Evolutionary conservation across 1,140 invertebrate genomes (phyloP), one percentile per base, ranked within the genome.

Genomic region (Oedothorax gibbosus): DNA sequence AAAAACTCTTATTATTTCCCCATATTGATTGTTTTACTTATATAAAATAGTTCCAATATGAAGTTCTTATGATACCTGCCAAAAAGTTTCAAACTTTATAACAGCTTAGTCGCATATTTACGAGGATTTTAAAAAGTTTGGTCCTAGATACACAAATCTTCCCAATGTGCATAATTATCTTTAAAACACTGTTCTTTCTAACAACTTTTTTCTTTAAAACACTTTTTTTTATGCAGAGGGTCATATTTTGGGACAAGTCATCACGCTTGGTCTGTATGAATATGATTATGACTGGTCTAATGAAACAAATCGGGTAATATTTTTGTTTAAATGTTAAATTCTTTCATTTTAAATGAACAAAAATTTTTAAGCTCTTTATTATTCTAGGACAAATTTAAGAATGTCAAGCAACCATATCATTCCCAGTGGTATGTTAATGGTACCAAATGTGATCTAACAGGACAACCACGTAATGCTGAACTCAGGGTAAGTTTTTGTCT

Each of bases 361-460:
- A 21, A n/a, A 21, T 79, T 79, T 53, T 50, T 64, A 35, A 50
- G 0, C n/a, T 64, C 11, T 69, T 12, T 80, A 12, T 35, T 21
- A 54, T 76, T 76, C 3, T 78, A 85, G 83, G 75, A 85, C 50
- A 85, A 85, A 71, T 85, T 85, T 49, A 77, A 69, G 62, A 57
- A 77, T 65, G 50, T 69, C 20, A 83, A 81, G 35, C 89, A 89
- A 18, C 82, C 88, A 53, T 91, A 91, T 83, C 91, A 92, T 86
- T 90, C 89, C 69, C 91, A 92, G 87, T 89, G 88, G 53, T 92
- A 91, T 88, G 89, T 89, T 8, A 91, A 92, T 88, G 91, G 91
- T 8, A 88, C 89, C 10, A 89, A 89, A 75, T 92, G 91, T 90
- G 91, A 92, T 86, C 87, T 92, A 7, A 92, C 89, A 57, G 89